Percentiles rank a stretch among this genome's conserved stretches.
phyloP scores from a whole-genome alignment of 2,113 vertebrate genomes.

The Ginglymostoma cirratum region DNA sequence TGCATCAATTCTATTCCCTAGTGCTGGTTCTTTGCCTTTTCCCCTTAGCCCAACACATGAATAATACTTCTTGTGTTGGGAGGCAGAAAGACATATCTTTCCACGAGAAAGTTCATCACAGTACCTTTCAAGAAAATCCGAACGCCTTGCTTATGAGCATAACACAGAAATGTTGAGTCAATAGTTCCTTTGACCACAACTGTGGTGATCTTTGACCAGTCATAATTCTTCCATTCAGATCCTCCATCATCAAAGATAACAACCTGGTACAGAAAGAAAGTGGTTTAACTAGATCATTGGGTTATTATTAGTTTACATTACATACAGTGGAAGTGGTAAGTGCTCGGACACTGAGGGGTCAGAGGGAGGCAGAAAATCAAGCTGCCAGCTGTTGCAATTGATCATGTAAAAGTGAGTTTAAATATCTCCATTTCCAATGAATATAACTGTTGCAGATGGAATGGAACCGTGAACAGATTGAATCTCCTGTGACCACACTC shows the following conservation, averaged over 20 bases:
- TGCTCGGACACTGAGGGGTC: too few species aligned
- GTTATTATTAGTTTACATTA: too few species aligned
- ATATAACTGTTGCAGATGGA: too few species aligned
- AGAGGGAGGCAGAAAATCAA: neutral
- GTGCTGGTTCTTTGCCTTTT: too few species aligned
- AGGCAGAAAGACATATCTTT: neutral
- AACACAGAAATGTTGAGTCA: slow-evolving; percentile 80
- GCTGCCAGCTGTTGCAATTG: neutral
- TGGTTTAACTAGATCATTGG: too few species aligned
- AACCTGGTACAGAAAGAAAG: slow-evolving; percentile 56
- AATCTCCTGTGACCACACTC: too few species aligned
- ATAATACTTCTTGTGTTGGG: neutral
- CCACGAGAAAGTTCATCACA: slow-evolving; percentile 48
- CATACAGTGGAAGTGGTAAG: too few species aligned
- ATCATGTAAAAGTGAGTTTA: neutral
- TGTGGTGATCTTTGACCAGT: slow-evolving; percentile 85
- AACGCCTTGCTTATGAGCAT: slow-evolving; percentile 57
- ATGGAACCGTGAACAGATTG: too few species aligned
- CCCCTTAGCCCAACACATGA: too few species aligned
- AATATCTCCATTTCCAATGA: too few species aligned
- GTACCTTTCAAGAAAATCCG: slow-evolving; percentile 71
- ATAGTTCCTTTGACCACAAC: slow-evolving; percentile 78
- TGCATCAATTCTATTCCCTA: too few species aligned
- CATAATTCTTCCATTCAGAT: slow-evolving; percentile 79
- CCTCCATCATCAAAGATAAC: slow-evolving; percentile 81